Evolutionary conservation across 2,888 invertebrate genomes (phyloP), one percentile per base, ranked within the genome.

Genomic region (Chrysolina oricalcia): DNA sequence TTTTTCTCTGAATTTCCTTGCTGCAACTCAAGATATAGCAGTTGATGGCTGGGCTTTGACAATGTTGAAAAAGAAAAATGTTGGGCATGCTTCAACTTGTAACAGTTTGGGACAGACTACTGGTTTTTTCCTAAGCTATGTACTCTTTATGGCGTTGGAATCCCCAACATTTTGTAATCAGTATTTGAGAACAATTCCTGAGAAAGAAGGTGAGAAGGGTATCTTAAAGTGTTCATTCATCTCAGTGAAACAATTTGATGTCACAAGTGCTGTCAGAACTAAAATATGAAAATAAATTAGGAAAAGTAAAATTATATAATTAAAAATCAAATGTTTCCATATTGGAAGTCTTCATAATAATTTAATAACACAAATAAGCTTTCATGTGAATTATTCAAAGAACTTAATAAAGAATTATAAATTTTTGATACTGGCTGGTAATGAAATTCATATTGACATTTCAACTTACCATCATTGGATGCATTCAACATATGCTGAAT

Each of bases 41-140:
- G 99, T 99, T 0, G 99, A 99, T 90, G 99, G 99, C 23, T 99
- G 99, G 99, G 99, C 99, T 0, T 90, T 99, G 13, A 99, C 99
- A 0, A 99, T 99, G 98, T 90, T 99, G 1, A 96, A 97, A 85
- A 95, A 97, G 93, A 91, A 94, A 83, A 99, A 99, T 90, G 98
- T 99, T 5, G 98, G 97, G 2, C 98, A 99, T 90, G 99, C 99
- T 0, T 99, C 99, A 1, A 99, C 99, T 0, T 99, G 99, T 87
- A 99, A 99, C 87, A 96, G 97, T 83, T 97, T 99, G 0, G 99
- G 99, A 3, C 99, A 99, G 90, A 99, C 98, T 0, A 96, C 98
- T 48, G 99, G 99, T 0, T 98, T 96, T 88, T 98, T 99, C 87
- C 90, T 99, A 2, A 98, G 99, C 77, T 98, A 98, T 89, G 97